phyloP scores from a whole-genome alignment of 2,113 vertebrate species.

The Camelus dromedarius region DNA sequence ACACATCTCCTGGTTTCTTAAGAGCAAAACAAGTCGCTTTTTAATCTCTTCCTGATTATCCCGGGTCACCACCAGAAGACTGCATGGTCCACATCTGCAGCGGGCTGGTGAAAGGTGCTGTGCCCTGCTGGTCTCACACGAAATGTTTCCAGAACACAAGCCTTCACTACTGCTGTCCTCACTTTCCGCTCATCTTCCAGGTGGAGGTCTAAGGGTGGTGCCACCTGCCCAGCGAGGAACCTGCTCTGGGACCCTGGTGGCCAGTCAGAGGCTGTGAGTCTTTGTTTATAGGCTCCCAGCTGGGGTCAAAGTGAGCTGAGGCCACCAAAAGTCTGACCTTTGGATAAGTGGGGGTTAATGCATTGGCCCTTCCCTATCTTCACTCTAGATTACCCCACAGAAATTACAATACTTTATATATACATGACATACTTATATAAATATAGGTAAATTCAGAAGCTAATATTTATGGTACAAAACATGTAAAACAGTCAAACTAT shows the following conservation, averaged over 20 bases:
- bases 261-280: background rate
- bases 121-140: background rate
- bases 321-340: background rate
- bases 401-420: background rate
- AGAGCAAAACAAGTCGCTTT: background rate
- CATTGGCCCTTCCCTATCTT: background rate
- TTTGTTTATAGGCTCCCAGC: background rate
- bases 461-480: background rate
- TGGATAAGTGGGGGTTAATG: background rate
- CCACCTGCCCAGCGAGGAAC: background rate
- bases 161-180: background rate
- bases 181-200: fast-evolving
- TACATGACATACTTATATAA: background rate
- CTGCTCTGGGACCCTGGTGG: background rate
- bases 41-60: background rate
- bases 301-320: background rate
- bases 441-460: background rate
- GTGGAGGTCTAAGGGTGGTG: background rate
- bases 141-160: background rate
- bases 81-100: background rate
- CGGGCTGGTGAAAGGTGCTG: fast-evolving
- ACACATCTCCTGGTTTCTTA: background rate
- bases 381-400: background rate
- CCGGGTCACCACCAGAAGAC: background rate
- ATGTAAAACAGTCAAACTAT: background rate